Evolutionary conservation across 1,140 invertebrate species (phyloP).

Genomic region (Solen grandis): DNA sequence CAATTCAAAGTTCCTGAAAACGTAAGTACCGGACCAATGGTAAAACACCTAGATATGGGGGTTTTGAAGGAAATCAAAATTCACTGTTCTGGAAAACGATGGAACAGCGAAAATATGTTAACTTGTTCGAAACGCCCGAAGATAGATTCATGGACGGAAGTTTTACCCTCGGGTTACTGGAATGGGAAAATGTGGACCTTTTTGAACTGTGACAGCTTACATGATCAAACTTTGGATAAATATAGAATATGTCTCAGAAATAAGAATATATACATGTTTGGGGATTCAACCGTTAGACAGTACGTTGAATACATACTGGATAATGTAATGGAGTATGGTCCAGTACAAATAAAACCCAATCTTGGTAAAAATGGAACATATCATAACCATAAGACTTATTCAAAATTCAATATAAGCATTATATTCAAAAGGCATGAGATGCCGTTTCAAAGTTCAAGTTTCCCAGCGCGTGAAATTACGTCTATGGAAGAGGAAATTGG

Average conservation of each 20-base stretch:
- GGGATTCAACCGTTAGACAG: constrained; percentile 40
- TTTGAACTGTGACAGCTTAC: constrained; percentile 1
- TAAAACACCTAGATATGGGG: constrained; percentile 8
- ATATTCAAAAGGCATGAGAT: constrained; percentile 37
- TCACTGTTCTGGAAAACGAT: not conserved
- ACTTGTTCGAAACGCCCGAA: not conserved
- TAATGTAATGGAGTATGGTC: not conserved
- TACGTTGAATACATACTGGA: constrained; percentile 22
- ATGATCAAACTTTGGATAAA: constrained; percentile 27
- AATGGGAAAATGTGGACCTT: constrained; percentile 16
- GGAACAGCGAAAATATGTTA: not conserved
- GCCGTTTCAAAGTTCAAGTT: constrained; percentile 29
- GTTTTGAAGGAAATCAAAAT: not conserved
- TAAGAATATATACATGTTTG: constrained; percentile 23
- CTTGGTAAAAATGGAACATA: not conserved
- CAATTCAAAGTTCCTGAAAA: not conserved
- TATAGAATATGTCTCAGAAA: constrained; percentile 18
- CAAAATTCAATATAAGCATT: constrained; percentile 3
- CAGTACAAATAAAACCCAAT: not conserved
- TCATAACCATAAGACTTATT: not conserved
- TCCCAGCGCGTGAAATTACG: not conserved
- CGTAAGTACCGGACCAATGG: constrained; percentile 5
- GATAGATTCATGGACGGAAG: not conserved
- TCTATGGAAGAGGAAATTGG: not conserved
- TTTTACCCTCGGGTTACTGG: constrained; percentile 17